These are phyloP conservation scores for Pachypanchax playfairii DNA, from an alignment of 2,113 vertebrate species.

Conservation along the genomic window DNA sequence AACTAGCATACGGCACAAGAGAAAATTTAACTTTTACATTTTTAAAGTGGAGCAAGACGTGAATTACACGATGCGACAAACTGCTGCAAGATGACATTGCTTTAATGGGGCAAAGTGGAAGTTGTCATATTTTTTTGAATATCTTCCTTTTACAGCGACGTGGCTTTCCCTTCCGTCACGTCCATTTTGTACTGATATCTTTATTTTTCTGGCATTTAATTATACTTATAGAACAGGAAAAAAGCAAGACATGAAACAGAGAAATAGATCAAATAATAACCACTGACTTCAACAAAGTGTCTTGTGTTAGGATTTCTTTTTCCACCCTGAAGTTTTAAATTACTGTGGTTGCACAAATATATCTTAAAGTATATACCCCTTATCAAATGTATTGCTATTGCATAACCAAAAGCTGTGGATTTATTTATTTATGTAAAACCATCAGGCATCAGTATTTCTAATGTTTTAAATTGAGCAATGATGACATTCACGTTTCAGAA, in stretches of 20 bases:
- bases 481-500: too few species aligned
- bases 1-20: constrained; percentile 55
- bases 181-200: constrained; percentile 1
- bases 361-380: too few species aligned
- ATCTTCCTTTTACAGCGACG: constrained; percentile 30
- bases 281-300: not conserved
- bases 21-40: constrained; percentile 63
- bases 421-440: too few species aligned
- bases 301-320: too few species aligned
- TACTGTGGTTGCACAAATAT: too few species aligned
- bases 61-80: constrained; percentile 58
- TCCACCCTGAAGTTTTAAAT: too few species aligned
- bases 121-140: constrained; percentile 29
- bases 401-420: not conserved
- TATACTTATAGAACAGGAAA: not conserved
- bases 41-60: constrained; percentile 49
- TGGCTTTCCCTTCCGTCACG: constrained; percentile 18
- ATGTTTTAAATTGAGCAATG: too few species aligned
- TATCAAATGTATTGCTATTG: not conserved
- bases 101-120: constrained; percentile 52
- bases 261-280: not conserved
- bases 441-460: too few species aligned
- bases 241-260: not conserved
- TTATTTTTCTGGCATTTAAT: not conserved
- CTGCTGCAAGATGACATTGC: constrained; percentile 53